Evolutionary conservation across 2,888 invertebrate genomes (phyloP), one percentile per base, ranked within the genome.

Genomic region (Drosophila demipolita): DNA sequence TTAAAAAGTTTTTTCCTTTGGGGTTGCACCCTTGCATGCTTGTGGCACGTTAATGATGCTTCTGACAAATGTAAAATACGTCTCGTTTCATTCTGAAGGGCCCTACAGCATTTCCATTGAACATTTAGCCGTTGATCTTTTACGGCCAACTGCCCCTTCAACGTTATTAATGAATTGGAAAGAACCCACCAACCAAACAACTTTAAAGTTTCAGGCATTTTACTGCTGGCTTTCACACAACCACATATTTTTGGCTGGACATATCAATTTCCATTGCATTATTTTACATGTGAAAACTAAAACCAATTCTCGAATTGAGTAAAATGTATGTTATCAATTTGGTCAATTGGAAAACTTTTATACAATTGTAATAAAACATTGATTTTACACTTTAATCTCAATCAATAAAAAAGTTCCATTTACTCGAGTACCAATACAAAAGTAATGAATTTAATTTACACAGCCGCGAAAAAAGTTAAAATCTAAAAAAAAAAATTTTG

Each of bases 11-110:
- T 35, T 35, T 65, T 61, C 42, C 53, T 58, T 73, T 8, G 66
- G 73, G 78, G 79, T 78, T 79, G 80, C 76, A 80, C 76, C 78
- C 78, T 65, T 80, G 48, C 36, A 60, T 66, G 54, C 26, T 66
- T 66, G 36, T 38, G 75, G 48, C 36, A 69, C 78, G 73, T 88
- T 89, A 87, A 85, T 87, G 84, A 89, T 87, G 89, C 84, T 89
- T 83, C 69, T 78, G 76, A 45, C 83, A 75, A 80, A 88, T 71
- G 70, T 63, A 71, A 71, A 74, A 67, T 57, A 54, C 76, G 72
- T 68, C 73, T 81, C 84, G 67, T 67, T 88, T 83, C 75, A 48
- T 63, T 69, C 40, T 73, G 40, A 80, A 84, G 89, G 35, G 71
- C 77, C 60, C 76, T 75, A 63, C 70, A 76, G 26, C 49, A 62